Conservation (phyloP, 2,113 vertebrate species). For the Atlantisia rogersi region DNA sequence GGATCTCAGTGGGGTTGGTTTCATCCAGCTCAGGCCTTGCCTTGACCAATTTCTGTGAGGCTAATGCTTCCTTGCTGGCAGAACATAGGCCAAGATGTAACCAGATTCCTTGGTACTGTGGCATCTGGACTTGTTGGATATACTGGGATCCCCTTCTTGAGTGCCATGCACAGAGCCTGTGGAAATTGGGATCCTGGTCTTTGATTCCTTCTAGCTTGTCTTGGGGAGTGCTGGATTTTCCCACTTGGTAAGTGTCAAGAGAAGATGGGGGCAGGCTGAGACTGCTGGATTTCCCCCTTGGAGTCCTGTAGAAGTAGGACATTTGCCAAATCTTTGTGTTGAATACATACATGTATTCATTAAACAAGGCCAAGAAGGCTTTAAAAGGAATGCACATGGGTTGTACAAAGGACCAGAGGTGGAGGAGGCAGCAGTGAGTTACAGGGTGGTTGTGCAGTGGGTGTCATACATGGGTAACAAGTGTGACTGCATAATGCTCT, state of each 20-base stretch:
- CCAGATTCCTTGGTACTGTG: neutral
- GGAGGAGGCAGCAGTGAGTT: neutral
- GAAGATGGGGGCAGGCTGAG: neutral
- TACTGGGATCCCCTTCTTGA: neutral
- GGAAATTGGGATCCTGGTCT: neutral
- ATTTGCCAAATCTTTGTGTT: neutral
- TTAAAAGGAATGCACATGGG: neutral
- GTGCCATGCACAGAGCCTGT: neutral
- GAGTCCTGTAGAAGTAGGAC: neutral
- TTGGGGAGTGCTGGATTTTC: neutral
- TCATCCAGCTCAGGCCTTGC: neutral
- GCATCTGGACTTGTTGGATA: neutral
- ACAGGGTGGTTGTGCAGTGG: fast-evolving
- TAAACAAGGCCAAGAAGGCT: neutral
- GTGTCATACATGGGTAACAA: neutral
- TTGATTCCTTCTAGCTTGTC: neutral
- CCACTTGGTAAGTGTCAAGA: neutral
- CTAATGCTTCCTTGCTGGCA: neutral
- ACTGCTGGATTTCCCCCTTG: neutral
- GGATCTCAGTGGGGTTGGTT: neutral
- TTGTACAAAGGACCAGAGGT: neutral
- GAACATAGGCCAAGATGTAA: neutral
- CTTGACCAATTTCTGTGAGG: slow-evolving; percentile 23
- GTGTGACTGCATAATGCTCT: neutral
- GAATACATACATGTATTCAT: neutral